Evolutionary conservation across 2,113 vertebrate species (phyloP), one percentile per base, ranked within the genome.

Genomic region (Tachycineta bicolor): DNA sequence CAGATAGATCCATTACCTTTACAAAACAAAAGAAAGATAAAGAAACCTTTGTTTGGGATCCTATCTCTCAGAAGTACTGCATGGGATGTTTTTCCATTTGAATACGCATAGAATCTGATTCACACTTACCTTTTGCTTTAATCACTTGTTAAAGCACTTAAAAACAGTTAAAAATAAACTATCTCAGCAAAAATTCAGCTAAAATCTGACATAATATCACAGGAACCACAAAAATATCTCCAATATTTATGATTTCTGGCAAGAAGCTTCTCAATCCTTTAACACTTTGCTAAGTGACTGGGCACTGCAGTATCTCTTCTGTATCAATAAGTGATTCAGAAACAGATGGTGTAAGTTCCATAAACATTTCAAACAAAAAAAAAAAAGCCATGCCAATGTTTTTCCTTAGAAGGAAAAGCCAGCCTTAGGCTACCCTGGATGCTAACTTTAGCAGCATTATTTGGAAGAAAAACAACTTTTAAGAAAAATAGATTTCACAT

Each of bases 291-390:
- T 63, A 67, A 85, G 73, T 63, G 83, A 77, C 77, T 71, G 73
- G 63, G 91, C 67, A 83, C 31, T 65, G 83, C 84, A 70, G 21
- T 71, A 9, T 43, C 78, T 52, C 44, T 81, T 69, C 84, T 70
- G 15, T 84, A 91, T 78, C 83, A 91, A 89, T 94, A 93, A 94
- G 70, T 75, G 56, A 78, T 89, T 94, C 87, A 75, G 83, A 89
- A 93, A 87, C 95, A 96, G 93, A 94, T 95, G 95, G 93, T 67
- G 0, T 67, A 91, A 93, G 47, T 93, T 95, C 81, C 81, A 94
- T 78, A 97, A 95, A 93, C 65, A 79, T 82, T 89, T 93, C 23
- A 56, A 69, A 94, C 39, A 43, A 86, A 87, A 89, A 95, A 86
- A 88, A n/a, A 94, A 78, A 84, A 67, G 15, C 11, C 14, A 78